Evolutionary conservation across 1,140 invertebrate genomes (phyloP).

Genomic region (Cyrtorhinus lividipennis): DNA sequence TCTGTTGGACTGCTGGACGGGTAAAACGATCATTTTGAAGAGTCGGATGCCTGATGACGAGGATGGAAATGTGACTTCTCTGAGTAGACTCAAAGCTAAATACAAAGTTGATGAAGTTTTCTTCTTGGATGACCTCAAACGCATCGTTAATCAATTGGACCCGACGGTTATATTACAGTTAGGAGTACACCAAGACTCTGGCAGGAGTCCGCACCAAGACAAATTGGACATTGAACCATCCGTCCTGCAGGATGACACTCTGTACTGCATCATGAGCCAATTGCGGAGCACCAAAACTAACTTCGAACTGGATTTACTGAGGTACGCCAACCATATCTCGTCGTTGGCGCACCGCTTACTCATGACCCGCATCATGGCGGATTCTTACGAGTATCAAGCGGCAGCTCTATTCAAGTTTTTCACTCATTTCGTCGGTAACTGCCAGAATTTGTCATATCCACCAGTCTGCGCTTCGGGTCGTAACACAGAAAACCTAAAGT

Average conservation of each 20-base stretch:
- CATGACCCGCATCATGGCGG: conserved; percentile 44
- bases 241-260: not conserved
- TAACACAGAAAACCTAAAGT: conserved; percentile 83
- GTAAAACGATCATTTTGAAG: not conserved
- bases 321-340: conserved; percentile 84
- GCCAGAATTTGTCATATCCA: conserved; percentile 77
- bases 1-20: not conserved
- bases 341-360: conserved; percentile 85
- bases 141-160: not conserved
- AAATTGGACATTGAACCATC: not conserved
- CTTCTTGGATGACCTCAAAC: not conserved
- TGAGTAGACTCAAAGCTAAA: not conserved
- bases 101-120: not conserved
- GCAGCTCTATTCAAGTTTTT: conserved; percentile 79
- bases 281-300: conserved; percentile 74
- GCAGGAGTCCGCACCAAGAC: not conserved
- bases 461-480: conserved; percentile 86
- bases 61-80: not conserved
- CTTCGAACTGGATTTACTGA: conserved; percentile 75
- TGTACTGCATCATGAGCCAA: not conserved
- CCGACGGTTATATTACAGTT: not conserved
- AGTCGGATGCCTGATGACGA: not conserved
- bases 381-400: conserved; percentile 73
- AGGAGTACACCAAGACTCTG: not conserved
- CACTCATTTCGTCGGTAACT: conserved; percentile 63